Conservation (phyloP, 2,888 invertebrate genomes). For the Oligia fasciuncula region DNA sequence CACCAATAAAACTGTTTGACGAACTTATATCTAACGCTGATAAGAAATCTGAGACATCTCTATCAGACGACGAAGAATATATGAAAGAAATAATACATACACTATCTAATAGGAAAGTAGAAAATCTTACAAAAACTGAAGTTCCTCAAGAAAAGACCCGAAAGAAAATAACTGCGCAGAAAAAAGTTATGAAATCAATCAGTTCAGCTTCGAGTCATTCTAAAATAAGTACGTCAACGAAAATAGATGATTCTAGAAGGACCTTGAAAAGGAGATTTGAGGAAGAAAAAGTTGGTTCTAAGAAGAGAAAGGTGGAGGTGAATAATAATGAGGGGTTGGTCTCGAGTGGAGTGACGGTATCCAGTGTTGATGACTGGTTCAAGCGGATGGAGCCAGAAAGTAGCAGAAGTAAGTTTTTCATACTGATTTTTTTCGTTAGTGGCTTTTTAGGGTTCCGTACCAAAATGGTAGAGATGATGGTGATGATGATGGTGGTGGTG, state of each 20-base stretch:
- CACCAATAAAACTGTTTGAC: conserved; percentile 75
- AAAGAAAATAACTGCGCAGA: background rate
- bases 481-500: too few species aligned
- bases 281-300: conserved; percentile 52
- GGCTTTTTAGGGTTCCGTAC: too few species aligned
- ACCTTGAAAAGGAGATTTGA: conserved; percentile 61
- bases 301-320: conserved; percentile 63
- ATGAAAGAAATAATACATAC: conserved; percentile 50
- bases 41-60: conserved; percentile 38
- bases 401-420: conserved; percentile 65
- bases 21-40: conserved; percentile 58
- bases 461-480: too few species aligned
- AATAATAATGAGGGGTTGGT: conserved; percentile 42
- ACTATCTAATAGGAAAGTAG: conserved; percentile 39
- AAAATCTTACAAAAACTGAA: conserved; percentile 1
- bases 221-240: conserved; percentile 59
- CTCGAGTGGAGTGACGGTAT: conserved; percentile 67
- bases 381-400: conserved; percentile 64
- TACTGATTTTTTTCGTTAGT: background rate
- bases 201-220: conserved; percentile 47
- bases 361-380: conserved; percentile 79
- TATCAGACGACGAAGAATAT: conserved; percentile 63
- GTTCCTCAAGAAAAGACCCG: background rate
- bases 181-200: conserved; percentile 7
- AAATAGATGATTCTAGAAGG: conserved; percentile 38